Percentiles rank a stretch among this genome's conserved stretches.
These are phyloP conservation scores for Ecdyonurus torrentis DNA, from an alignment of 2,888 invertebrate genomes.

Conservation along the genomic window DNA sequence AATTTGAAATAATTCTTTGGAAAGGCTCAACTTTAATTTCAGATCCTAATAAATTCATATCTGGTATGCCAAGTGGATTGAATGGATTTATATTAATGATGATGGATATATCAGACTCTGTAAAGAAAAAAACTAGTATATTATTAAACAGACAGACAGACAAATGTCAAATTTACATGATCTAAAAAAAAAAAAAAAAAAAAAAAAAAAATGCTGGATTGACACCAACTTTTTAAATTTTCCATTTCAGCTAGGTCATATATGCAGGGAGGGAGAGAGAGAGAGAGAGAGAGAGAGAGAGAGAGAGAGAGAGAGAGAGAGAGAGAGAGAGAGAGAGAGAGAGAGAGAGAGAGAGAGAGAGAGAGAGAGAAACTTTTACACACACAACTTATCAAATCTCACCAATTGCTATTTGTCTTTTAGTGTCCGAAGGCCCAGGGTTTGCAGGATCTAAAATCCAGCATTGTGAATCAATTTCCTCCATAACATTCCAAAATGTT, in stretches of 20 bases:
- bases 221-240: too few relatives aligned
- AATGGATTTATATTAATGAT: constrained; percentile 25
- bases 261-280: too few relatives aligned
- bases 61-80: constrained; percentile 22
- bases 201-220: too few relatives aligned
- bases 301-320: too few relatives aligned
- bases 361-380: too few relatives aligned
- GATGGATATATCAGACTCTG: constrained; percentile 24
- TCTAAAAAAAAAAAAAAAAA: background rate
- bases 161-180: too few relatives aligned
- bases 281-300: too few relatives aligned
- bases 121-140: constrained; percentile 14
- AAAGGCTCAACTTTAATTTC: constrained; percentile 20
- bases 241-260: too few relatives aligned
- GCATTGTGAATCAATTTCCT: constrained; percentile 24
- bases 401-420: constrained; percentile 27
- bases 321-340: too few relatives aligned
- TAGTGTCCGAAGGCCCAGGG: constrained; percentile 22
- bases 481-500: constrained; percentile 26
- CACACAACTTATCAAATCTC: too few relatives aligned
- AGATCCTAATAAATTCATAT: constrained; percentile 27
- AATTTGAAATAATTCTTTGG: constrained; percentile 21
- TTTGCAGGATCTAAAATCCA: constrained; percentile 27
- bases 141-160: too few relatives aligned
- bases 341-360: too few relatives aligned